Evolutionary conservation across 2,113 vertebrate genomes (phyloP), one percentile per base, ranked within the genome.

Genomic region (Dicerorhinus sumatrensis): DNA sequence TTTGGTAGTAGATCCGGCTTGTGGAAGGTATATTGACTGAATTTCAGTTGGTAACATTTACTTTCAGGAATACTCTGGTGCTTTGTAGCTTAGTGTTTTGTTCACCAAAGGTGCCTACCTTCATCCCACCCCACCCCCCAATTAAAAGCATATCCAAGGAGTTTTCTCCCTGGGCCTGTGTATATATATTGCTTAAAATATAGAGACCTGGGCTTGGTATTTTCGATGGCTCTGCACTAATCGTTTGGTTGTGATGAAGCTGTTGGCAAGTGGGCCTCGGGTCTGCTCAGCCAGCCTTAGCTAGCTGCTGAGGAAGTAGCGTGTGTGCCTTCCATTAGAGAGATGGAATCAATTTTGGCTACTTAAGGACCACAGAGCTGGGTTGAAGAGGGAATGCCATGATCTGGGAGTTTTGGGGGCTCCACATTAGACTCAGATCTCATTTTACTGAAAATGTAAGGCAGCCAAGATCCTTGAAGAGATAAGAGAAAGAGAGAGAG

Each of bases 341-440:
- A 92, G 60, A 96, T 96, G 31, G 6, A 63, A 73, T 92, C 76
- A 31, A 9, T 96, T 89, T 95, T 70, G 89, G 75, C 56, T 79
- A n/a, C 51, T 89, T 82, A 84, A 82, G 94, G 76, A 84, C 72
- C 17, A 8, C 75, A 82, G 6, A 91, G 33, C 33, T 51, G 0
- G 56, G 86, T 67, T 92, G 75, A 96, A 62, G 69, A 89, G 14
- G 58, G 46, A 91, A 86, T 85, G 75, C 25, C 29, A 20, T 46
- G 48, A 83, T 96, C 97, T 83, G 82, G 33, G 63, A 81, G 73
- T 89, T 77, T 69, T 88, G 48, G 79, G 63, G 67, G 58, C 56
- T 77, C 29, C 39, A 54, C 33, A 16, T 65, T 96, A 90, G 91
- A 91, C 31, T 96, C 16, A 96, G n/a, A 94, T 62, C 33, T 97